phyloP scores from a whole-genome alignment of 1,140 invertebrate genomes.

The Cyphomyrmex costatus region DNA sequence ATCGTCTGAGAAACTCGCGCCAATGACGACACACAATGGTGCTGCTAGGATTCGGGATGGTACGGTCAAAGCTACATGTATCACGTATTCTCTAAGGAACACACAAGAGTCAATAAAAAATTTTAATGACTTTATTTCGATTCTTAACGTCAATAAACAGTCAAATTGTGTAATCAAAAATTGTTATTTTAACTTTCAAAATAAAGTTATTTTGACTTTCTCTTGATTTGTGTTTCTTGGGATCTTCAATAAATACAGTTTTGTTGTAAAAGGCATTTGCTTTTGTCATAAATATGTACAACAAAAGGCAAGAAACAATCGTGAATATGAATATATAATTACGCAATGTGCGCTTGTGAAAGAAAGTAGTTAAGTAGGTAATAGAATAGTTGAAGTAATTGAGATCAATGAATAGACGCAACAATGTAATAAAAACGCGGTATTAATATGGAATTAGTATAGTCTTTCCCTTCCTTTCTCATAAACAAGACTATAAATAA shows the following conservation, averaged over 20 bases:
- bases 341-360: not conserved
- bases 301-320: not conserved
- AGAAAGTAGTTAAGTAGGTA: constrained; percentile 30
- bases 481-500: not conserved
- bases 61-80: no score
- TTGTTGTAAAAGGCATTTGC: no score
- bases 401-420: constrained; percentile 9
- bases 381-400: constrained; percentile 1
- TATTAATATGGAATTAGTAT: constrained; percentile 18
- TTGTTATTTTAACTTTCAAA: no score
- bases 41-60: constrained; percentile 2
- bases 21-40: not conserved
- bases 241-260: not conserved
- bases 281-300: not conserved
- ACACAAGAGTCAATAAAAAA: no score
- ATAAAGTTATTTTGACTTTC: no score
- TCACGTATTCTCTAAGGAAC: no score
- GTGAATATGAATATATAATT: constrained; percentile 21
- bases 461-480: not conserved
- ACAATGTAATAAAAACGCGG: constrained; percentile 1
- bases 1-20: not conserved
- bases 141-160: no score
- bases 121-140: no score
- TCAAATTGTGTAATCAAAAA: no score
- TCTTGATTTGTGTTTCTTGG: no score